Evolutionary conservation across 1,140 invertebrate genomes (phyloP).

Genomic region (Pachypeltis micranthus): DNA sequence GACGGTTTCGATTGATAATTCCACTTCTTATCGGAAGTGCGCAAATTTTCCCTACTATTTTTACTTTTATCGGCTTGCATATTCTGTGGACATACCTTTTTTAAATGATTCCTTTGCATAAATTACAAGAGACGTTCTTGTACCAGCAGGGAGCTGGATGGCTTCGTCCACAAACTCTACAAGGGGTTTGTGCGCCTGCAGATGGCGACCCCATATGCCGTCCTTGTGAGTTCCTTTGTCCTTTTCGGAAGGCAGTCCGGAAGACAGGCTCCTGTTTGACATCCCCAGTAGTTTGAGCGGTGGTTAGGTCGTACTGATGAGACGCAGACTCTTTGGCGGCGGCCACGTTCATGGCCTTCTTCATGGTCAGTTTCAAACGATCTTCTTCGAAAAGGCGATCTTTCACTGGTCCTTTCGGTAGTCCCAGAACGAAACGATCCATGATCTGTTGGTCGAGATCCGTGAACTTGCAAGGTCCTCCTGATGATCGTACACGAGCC

Average conservation of each 20-base stretch:
- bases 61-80: no score
- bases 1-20: no score
- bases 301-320: not conserved
- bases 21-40: no score
- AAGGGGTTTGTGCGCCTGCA: not conserved
- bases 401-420: not conserved
- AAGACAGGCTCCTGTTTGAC: not conserved
- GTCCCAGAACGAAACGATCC: not conserved
- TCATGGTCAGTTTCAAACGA: not conserved
- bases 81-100: not conserved
- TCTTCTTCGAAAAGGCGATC: not conserved
- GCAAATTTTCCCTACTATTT: no score
- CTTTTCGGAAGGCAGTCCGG: not conserved
- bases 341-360: not conserved
- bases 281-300: no score
- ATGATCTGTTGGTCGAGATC: not conserved
- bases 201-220: not conserved
- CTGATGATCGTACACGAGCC: not conserved
- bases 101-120: not conserved
- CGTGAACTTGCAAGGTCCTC: not conserved
- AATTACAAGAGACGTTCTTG: not conserved
- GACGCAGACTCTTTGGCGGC: not conserved
- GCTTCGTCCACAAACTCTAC: not conserved
- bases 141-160: not conserved
- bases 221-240: not conserved